Evolutionary conservation across 2,888 invertebrate genomes (phyloP).

Genomic region (Drosophila emarginata): DNA sequence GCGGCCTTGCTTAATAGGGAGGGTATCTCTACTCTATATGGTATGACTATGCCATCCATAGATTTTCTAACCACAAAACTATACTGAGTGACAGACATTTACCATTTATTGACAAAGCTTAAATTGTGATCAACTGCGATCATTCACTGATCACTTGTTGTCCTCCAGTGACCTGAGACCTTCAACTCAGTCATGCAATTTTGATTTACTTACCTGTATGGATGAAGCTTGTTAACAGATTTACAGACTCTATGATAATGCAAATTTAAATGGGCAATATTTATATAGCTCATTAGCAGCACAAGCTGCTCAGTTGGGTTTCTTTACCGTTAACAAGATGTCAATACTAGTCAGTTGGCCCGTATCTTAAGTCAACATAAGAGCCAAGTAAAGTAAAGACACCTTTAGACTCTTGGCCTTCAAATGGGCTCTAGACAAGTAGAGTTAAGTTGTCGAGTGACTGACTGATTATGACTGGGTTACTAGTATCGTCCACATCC

Average conservation of each 20-base stretch:
- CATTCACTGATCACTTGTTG: neutral
- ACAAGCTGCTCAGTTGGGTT: slow-evolving; percentile 9
- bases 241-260: slow-evolving; percentile 53
- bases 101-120: neutral
- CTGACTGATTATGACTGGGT: slow-evolving; percentile 44
- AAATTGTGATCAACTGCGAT: slow-evolving; percentile 3
- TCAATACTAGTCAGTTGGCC: slow-evolving; percentile 34
- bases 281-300: slow-evolving; percentile 69
- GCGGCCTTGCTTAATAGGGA: slow-evolving; percentile 64
- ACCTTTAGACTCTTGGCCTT: slow-evolving; percentile 63
- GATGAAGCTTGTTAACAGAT: slow-evolving; percentile 61
- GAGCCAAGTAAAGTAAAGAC: slow-evolving; percentile 38
- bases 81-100: slow-evolving; percentile 2
- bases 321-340: slow-evolving; percentile 57
- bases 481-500: slow-evolving; percentile 40
- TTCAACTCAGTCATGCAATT: neutral
- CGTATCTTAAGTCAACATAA: slow-evolving; percentile 66
- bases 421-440: slow-evolving; percentile 48
- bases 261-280: slow-evolving; percentile 66
- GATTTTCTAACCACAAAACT: slow-evolving; percentile 1
- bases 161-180: neutral
- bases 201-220: slow-evolving; percentile 56
- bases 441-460: slow-evolving; percentile 11
- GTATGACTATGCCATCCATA: slow-evolving; percentile 1
- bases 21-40: slow-evolving; percentile 21